These are phyloP conservation scores for Lucilia cuprina DNA, from an alignment of 1,140 invertebrate species.

Conservation along the genomic window DNA sequence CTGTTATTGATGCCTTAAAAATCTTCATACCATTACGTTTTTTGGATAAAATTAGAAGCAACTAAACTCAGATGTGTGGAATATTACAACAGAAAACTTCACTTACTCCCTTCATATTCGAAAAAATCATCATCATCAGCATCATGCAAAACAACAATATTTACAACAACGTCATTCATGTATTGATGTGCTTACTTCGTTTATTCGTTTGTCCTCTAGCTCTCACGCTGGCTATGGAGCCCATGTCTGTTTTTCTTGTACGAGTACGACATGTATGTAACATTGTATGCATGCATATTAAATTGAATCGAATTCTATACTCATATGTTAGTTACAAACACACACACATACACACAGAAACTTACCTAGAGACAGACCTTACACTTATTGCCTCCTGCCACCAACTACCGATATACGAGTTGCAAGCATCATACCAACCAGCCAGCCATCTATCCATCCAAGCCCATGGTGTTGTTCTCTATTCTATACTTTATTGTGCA, in stretches of 20 bases:
- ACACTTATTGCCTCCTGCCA: not conserved
- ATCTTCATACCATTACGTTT: not conserved
- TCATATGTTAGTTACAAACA: constrained; percentile 16
- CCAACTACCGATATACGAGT: not conserved
- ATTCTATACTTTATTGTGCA: constrained; percentile 25
- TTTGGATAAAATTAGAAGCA: not conserved
- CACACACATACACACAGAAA: not conserved
- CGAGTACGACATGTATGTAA: not conserved
- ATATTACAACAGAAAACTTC: constrained; percentile 10
- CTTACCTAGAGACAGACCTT: not conserved
- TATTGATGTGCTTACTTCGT: not conserved
- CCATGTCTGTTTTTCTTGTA: not conserved
- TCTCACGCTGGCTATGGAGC: not conserved
- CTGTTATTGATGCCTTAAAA: constrained; percentile 26
- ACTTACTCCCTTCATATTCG: not conserved
- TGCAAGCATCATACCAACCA: not conserved
- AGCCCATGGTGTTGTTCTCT: not conserved
- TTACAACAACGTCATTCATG: not conserved
- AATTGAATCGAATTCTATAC: constrained; percentile 61
- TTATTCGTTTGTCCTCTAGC: not conserved
- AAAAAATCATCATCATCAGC: not conserved
- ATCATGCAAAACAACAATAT: not conserved
- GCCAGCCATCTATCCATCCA: not conserved
- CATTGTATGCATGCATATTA: constrained; percentile 52
- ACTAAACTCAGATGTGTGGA: not conserved